A percentile compares a stretch with the other conserved stretches of the same genome.
These are phyloP conservation scores for Trichomalopsis sarcophagae DNA, from an alignment of 1,140 invertebrate species.

Conservation along the genomic window DNA sequence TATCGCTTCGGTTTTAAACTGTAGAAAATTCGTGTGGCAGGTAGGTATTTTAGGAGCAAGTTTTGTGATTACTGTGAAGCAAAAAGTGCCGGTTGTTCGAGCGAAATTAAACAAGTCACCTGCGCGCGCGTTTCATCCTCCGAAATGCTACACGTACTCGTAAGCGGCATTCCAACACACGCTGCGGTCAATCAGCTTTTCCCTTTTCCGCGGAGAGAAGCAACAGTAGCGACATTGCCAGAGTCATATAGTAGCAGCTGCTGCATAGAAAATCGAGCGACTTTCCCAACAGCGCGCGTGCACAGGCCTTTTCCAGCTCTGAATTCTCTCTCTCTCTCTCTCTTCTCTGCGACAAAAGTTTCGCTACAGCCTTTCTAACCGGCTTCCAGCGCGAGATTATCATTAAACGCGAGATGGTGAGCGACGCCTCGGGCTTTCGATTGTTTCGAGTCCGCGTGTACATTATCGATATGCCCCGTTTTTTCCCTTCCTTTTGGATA, in stretches of 20 bases:
- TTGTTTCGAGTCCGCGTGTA: background rate
- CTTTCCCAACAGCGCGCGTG: slow-evolving; percentile 20
- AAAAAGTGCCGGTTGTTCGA: too few species aligned
- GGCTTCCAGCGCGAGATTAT: background rate
- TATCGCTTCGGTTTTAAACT: too few species aligned
- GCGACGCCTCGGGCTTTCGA: background rate
- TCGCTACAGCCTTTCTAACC: slow-evolving; percentile 38
- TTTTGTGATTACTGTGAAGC: too few species aligned
- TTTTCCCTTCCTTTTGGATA: background rate
- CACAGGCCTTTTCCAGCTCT: background rate
- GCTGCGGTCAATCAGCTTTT: slow-evolving; percentile 23
- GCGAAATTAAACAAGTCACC: background rate
- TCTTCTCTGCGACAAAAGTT: background rate
- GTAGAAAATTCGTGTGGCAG: too few species aligned
- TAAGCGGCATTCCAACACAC: background rate
- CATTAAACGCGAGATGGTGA: background rate
- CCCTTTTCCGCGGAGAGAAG: slow-evolving; percentile 13
- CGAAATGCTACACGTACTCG: background rate
- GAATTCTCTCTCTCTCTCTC: background rate
- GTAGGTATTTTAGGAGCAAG: too few species aligned
- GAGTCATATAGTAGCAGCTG: too few species aligned
- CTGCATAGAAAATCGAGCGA: slow-evolving; percentile 42
- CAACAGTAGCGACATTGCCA: background rate
- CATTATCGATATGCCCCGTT: background rate
- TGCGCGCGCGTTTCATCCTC: background rate